A percentile compares a stretch with the other conserved stretches of the same genome.
phyloP scores from a whole-genome alignment of 2,113 vertebrate genomes.

The Merops nubicus region DNA sequence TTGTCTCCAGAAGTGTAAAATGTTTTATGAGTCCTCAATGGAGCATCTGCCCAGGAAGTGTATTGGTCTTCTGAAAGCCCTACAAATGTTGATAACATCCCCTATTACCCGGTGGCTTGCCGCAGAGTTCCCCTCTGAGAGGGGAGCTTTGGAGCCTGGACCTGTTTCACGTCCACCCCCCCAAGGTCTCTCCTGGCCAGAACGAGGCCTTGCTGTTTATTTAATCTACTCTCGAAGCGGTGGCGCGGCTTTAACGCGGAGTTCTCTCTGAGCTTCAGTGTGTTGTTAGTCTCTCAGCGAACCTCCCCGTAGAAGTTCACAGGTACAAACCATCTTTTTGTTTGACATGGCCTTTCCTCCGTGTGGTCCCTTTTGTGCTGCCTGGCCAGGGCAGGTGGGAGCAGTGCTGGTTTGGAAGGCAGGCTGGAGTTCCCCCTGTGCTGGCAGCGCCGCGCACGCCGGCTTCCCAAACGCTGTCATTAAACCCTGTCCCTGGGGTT shows the following conservation, averaged over 20 bases:
- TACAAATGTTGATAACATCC: neutral
- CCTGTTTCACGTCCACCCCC: neutral
- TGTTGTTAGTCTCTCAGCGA: neutral
- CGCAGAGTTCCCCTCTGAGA: neutral
- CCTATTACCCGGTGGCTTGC: neutral
- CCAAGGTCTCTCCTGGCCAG: neutral
- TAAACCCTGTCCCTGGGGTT: constrained; percentile 56
- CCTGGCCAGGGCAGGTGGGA: constrained; percentile 9
- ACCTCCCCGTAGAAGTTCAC: neutral
- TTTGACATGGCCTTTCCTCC: constrained; percentile 33
- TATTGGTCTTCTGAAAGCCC: neutral
- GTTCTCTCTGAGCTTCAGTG: neutral
- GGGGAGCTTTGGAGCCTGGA: neutral
- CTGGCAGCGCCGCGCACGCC: neutral
- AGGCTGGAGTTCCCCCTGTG: constrained; percentile 21
- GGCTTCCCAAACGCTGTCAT: constrained; percentile 40
- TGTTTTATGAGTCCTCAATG: neutral
- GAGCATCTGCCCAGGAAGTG: neutral
- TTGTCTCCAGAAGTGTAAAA: neutral
- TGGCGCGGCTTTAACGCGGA: neutral
- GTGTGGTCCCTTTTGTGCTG: neutral
- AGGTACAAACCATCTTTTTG: neutral
- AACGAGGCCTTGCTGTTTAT: neutral
- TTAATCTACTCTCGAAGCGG: neutral
- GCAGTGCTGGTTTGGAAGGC: neutral